A percentile compares a stretch with the other conserved stretches of the same genome.
Evolutionary conservation across 2,113 vertebrate genomes (phyloP).

Genomic region (Cyanoramphus novaezelandiae): DNA sequence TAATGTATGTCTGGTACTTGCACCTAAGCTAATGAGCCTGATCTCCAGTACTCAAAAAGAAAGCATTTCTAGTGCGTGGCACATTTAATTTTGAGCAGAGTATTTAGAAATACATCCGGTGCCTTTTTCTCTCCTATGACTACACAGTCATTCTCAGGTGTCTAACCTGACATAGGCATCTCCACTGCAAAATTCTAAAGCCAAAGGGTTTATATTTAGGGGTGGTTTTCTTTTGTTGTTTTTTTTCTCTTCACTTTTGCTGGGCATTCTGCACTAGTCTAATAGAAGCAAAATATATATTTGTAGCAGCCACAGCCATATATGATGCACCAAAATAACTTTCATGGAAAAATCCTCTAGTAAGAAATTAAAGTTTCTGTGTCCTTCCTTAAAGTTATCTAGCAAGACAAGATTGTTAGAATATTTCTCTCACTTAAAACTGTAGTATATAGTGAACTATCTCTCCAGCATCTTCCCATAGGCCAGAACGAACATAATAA

Average conservation of each 20-base stretch:
- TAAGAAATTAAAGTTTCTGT: background rate
- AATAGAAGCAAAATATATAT: background rate
- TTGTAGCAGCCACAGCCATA: background rate
- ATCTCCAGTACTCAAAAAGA: background rate
- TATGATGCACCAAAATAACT: background rate
- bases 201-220: background rate
- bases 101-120: background rate
- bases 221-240: background rate
- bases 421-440: background rate
- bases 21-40: background rate
- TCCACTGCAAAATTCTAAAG: background rate
- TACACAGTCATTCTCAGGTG: background rate
- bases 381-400: background rate
- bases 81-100: background rate
- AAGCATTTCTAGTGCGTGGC: accelerated
- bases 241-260: background rate
- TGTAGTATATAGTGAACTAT: background rate
- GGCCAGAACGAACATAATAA: background rate
- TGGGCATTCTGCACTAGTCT: background rate
- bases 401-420: background rate
- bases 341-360: background rate
- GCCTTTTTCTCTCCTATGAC: background rate
- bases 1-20: background rate
- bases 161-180: background rate
- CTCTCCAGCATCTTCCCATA: background rate